These are phyloP conservation scores for Chiridota heheva DNA, from an alignment of 35 echinoderm and acorn worm species.

Conservation along the genomic window DNA sequence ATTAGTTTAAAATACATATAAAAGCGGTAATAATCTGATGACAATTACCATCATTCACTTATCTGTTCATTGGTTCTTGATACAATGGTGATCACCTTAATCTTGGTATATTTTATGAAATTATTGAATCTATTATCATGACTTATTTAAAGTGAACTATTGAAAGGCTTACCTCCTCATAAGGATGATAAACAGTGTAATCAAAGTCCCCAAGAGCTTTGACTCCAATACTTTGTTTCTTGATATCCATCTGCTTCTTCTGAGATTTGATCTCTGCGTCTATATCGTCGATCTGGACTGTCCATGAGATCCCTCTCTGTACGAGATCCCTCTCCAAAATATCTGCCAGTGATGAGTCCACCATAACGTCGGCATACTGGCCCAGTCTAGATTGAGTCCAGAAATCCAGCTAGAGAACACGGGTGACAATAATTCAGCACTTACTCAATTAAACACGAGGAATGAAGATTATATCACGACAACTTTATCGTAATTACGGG, in stretches of 20 bases:
- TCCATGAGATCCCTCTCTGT: conserved; percentile 28
- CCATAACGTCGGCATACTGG: conserved; percentile 69
- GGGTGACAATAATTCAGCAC: too few species aligned
- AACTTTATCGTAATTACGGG: too few species aligned
- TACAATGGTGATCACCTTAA: too few species aligned
- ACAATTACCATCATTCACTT: too few species aligned
- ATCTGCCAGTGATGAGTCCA: conserved; percentile 3
- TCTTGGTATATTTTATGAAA: too few species aligned
- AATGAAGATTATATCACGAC: too few species aligned
- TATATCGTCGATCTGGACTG: conserved; percentile 59
- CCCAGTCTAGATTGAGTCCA: conserved; percentile 42
- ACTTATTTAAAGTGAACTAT: too few species aligned
- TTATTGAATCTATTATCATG: too few species aligned
- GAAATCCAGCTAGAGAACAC: conserved; percentile 57
- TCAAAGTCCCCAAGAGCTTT: conserved; percentile 44
- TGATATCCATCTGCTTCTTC: not conserved
- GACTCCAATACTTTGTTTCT: not conserved
- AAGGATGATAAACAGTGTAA: conserved; percentile 75
- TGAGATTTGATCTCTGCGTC: not conserved
- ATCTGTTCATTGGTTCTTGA: too few species aligned
- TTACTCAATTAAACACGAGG: too few species aligned
- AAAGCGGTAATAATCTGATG: too few species aligned
- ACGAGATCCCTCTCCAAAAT: conserved; percentile 47
- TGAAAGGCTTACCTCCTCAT: conserved; percentile 85
- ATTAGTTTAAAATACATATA: too few species aligned